Conservation (phyloP, 1,140 invertebrate species). For the Brachionus paranguensis region DNA sequence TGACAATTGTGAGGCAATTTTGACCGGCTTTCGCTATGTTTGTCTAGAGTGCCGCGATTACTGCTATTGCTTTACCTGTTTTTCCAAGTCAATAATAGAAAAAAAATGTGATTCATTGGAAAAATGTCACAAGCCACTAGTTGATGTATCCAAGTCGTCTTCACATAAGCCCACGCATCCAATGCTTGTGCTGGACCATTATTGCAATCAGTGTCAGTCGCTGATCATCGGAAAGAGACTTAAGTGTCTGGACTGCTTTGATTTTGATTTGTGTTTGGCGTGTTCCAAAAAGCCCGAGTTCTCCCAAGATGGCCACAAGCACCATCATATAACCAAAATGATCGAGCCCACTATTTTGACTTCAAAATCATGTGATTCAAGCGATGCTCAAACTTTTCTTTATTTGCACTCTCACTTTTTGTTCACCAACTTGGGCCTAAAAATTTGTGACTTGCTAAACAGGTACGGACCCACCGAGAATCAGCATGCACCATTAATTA, state of each 20-base stretch:
- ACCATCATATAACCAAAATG: neutral
- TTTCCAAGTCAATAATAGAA: neutral
- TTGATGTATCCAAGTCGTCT: neutral
- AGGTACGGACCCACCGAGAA: neutral
- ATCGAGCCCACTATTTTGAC: neutral
- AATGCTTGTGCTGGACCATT: conserved; percentile 6
- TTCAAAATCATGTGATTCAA: neutral
- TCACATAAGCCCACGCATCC: neutral
- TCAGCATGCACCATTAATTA: neutral
- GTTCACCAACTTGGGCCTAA: neutral
- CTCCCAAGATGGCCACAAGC: neutral
- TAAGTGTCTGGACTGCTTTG: neutral
- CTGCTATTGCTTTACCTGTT: conserved; percentile 10
- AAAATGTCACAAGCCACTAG: neutral
- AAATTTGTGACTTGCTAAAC: neutral
- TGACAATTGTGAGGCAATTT: conserved; percentile 6
- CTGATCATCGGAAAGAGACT: conserved; percentile 20
- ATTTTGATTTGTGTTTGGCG: neutral
- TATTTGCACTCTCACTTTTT: neutral
- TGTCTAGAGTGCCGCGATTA: conserved; percentile 27
- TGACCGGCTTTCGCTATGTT: neutral
- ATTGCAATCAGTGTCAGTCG: conserved; percentile 22
- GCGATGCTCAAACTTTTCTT: neutral
- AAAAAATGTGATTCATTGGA: neutral
- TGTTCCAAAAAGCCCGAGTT: neutral